Percentiles rank a stretch among this genome's conserved stretches.
Evolutionary conservation across 1,140 invertebrate species (phyloP).

Genomic region (Physella acuta): DNA sequence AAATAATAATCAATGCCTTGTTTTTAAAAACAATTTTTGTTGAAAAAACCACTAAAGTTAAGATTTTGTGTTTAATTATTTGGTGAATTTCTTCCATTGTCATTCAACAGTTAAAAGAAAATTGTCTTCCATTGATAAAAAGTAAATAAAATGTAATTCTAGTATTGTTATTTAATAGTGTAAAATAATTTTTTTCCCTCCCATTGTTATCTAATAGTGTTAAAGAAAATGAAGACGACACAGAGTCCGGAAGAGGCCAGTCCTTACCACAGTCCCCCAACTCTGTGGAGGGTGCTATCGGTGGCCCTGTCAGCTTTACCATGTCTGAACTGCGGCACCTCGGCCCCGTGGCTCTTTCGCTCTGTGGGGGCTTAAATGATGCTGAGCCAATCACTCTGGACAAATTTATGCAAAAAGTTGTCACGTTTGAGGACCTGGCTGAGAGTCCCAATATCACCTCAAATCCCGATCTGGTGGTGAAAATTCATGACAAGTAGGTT

Average conservation of each 20-base stretch:
- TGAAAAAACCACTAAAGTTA: no score
- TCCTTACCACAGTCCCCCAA: slow-evolving; percentile 91
- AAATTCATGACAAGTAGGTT: slow-evolving; percentile 79
- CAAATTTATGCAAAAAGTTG: slow-evolving; percentile 74
- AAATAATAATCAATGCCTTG: no score
- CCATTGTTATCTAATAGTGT: background rate
- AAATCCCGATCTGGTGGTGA: slow-evolving; percentile 84
- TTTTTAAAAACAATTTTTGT: no score
- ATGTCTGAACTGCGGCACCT: slow-evolving; percentile 58
- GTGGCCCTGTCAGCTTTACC: slow-evolving; percentile 48
- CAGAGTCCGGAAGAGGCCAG: slow-evolving; percentile 90
- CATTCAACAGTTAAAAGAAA: no score
- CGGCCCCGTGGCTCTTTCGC: slow-evolving; percentile 65
- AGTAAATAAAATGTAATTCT: no score
- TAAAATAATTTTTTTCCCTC: background rate
- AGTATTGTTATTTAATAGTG: background rate
- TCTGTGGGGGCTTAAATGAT: slow-evolving; percentile 75
- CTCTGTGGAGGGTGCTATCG: slow-evolving; percentile 75
- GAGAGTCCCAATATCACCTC: slow-evolving; percentile 74
- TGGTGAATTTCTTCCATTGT: no score
- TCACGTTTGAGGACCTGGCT: slow-evolving; percentile 81
- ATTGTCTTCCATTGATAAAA: no score
- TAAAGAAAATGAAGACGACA: slow-evolving; percentile 76
- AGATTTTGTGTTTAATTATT: no score
- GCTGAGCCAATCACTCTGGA: slow-evolving; percentile 62